Conservation (phyloP, 53 echinoderm and acorn worm genomes). For the Temnopleurus reevesii region DNA sequence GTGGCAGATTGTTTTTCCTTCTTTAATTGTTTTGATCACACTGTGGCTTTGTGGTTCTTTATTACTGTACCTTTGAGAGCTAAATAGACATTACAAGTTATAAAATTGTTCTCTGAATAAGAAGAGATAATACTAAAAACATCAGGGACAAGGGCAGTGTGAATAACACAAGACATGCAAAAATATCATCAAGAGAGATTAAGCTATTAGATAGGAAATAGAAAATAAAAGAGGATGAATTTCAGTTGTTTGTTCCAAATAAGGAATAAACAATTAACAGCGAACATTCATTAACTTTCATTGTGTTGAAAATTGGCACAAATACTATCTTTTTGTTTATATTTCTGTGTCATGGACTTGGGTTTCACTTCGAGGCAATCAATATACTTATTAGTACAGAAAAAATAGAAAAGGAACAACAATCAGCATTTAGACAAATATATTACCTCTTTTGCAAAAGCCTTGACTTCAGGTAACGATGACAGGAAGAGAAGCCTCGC, state of each 20-base stretch:
- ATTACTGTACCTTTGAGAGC: too few relatives aligned
- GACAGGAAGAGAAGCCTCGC: conserved; percentile 86
- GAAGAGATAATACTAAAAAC: too few relatives aligned
- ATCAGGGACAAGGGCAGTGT: neutral
- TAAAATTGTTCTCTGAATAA: too few relatives aligned
- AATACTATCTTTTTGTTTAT: too few relatives aligned
- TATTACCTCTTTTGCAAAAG: conserved; percentile 78
- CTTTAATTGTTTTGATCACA: too few relatives aligned
- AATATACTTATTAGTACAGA: too few relatives aligned
- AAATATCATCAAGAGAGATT: neutral
- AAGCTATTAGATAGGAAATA: neutral
- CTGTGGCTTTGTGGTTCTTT: too few relatives aligned
- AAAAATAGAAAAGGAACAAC: neutral
- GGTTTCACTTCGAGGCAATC: too few relatives aligned
- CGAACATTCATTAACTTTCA: neutral
- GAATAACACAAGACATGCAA: neutral
- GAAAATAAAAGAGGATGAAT: neutral
- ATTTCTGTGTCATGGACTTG: too few relatives aligned
- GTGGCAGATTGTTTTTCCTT: too few relatives aligned
- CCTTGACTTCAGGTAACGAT: conserved; percentile 69
- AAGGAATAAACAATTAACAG: neutral
- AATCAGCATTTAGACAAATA: neutral
- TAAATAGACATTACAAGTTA: too few relatives aligned
- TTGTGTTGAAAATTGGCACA: neutral
- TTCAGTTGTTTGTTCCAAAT: too few relatives aligned